Evolutionary conservation across 2,113 vertebrate genomes (phyloP).

Genomic region (Cavia porcellus): DNA sequence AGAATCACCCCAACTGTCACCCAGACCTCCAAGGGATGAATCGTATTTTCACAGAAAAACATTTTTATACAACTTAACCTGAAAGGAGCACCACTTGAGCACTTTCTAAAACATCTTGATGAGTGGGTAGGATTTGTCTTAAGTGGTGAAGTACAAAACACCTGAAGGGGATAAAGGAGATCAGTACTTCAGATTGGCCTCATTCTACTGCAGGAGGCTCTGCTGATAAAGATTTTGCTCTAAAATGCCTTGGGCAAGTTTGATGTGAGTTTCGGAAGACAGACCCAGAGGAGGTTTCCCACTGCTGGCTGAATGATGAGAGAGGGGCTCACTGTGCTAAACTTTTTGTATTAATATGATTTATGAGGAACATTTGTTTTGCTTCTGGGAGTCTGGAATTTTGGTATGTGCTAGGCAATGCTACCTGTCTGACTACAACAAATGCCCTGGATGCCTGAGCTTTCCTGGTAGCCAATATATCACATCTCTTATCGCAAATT

Average conservation of each 20-base stretch:
- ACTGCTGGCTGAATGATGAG: neutral
- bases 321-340: neutral
- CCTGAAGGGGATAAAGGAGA: neutral
- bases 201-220: neutral
- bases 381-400: neutral
- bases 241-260: neutral
- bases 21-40: neutral
- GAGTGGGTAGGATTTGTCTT: neutral
- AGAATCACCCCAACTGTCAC: neutral
- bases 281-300: neutral
- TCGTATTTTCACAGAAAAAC: neutral
- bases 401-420: neutral
- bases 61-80: neutral
- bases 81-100: too few relatives aligned
- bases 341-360: neutral
- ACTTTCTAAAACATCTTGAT: neutral
- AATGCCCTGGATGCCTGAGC: neutral
- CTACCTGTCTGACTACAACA: fast-evolving
- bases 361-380: neutral
- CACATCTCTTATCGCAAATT: neutral
- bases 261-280: neutral
- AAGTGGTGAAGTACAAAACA: neutral
- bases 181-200: neutral
- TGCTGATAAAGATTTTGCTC: neutral
- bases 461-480: neutral